Evolutionary conservation across 2,113 vertebrate genomes (phyloP).

Genomic region (Cavia porcellus): DNA sequence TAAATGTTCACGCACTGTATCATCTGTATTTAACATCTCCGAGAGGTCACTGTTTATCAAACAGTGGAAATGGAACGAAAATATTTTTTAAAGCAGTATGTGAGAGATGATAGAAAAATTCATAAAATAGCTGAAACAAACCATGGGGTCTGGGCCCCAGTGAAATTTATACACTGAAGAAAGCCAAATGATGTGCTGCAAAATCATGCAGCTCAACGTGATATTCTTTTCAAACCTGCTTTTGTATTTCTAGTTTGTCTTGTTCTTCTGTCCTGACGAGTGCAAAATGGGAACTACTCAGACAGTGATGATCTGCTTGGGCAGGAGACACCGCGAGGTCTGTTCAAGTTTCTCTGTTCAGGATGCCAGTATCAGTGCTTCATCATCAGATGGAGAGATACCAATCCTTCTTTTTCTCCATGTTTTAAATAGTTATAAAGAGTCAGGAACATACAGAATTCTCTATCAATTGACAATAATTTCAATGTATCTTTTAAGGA

Average conservation of each 20-base stretch:
- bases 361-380: neutral
- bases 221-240: neutral
- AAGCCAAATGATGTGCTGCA: neutral
- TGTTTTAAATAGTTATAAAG: neutral
- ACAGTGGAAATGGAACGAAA: neutral
- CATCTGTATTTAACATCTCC: neutral
- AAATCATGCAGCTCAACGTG: neutral
- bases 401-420: neutral
- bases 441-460: neutral
- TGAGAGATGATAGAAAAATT: neutral
- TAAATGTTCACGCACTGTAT: neutral
- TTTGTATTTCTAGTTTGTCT: neutral
- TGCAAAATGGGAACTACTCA: neutral
- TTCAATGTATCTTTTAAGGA: neutral
- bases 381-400: neutral
- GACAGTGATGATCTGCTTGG: neutral
- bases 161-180: neutral
- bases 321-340: neutral
- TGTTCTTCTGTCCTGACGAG: neutral
- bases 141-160: neutral
- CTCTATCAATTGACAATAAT: neutral
- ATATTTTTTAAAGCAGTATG: neutral
- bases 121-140: neutral
- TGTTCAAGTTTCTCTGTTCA: neutral
- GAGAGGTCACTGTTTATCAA: neutral